These are phyloP conservation scores for Bimastos eiseni DNA, from an alignment of 2,888 invertebrate genomes.

Conservation along the genomic window DNA sequence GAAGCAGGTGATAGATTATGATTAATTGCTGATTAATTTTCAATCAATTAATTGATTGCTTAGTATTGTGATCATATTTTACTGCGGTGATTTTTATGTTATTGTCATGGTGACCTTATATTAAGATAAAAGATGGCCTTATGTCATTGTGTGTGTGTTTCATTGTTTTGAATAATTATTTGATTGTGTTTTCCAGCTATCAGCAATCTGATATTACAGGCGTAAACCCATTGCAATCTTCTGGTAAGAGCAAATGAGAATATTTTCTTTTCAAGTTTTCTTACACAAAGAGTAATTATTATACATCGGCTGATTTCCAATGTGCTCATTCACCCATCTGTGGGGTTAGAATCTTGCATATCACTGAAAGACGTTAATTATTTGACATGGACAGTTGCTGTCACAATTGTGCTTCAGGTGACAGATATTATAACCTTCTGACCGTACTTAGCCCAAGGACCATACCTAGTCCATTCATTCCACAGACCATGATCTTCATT, in stretches of 20 bases:
- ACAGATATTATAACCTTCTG: too few relatives aligned
- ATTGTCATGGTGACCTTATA: background rate
- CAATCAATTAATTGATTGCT: too few relatives aligned
- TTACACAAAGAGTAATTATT: background rate
- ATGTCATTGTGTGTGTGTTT: background rate
- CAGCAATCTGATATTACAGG: background rate
- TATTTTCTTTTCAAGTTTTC: background rate
- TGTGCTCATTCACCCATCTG: background rate
- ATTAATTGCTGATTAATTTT: background rate
- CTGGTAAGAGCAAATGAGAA: background rate
- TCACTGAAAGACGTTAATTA: too few relatives aligned
- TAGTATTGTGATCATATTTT: too few relatives aligned
- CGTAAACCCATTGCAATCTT: conserved; percentile 1
- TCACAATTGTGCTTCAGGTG: too few relatives aligned
- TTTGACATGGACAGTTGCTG: too few relatives aligned
- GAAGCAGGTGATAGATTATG: background rate
- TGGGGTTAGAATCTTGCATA: too few relatives aligned
- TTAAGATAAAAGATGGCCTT: background rate
- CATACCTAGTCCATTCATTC: too few relatives aligned
- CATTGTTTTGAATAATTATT: background rate
- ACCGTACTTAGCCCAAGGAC: too few relatives aligned
- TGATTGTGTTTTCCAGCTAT: background rate
- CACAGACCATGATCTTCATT: too few relatives aligned
- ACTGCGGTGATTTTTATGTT: too few relatives aligned
- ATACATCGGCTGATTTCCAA: background rate